Base-by-base conservation (phyloP, 1,140 invertebrate genomes). In the Drosophila jambulina region DNA sequence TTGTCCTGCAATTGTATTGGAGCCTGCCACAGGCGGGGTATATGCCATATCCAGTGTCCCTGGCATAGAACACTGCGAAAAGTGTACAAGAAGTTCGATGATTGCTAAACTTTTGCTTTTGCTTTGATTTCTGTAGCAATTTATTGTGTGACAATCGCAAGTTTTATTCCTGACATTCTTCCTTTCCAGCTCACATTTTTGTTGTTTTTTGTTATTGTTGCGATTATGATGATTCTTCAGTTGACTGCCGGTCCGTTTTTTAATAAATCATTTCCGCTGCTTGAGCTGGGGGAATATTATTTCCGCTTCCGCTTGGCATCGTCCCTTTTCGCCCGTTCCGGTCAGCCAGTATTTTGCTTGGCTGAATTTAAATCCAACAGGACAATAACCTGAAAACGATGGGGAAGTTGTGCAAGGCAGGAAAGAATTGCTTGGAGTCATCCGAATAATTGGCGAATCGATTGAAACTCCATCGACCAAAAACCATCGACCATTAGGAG, bases 211-310 rank as follows among this genome's bases (percentile, higher is more conserved):
- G 40, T 74, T 60, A 61, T 53, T 68, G 40, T 65, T 53, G 48
- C 54, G 45, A 42, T 51, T 46, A 60, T 75, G 76, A 54, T 59
- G 53, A 71, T 67, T 78, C 40, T 63, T 63, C 70, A 72, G 67
- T 51, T 60, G 70, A 56, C 70, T 72, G 67, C 45, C 74, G 62
- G 38, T 38, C 64, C 23, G n/a, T 75, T 83, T 87, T 87, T 88
- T 88, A 88, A 88, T 88, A 88, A 88, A 88, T 88, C 84, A 88
- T 88, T 88, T 88, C 80, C 80, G 85, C 78, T 81, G 80, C 84
- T 88, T 84, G 83, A 78, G 72, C 77, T 64, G 80, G 60, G 63
- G 64, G 80, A 70, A 74, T 87, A 87, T 87, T 81, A 69, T 80
- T 83, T 83, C 63, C 60, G 76, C 71, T 86, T 78, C 67, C 64